Percentiles rank a stretch among this genome's conserved stretches.
Conservation (phyloP, 2,113 vertebrate genomes). For the Chionodraco myersi region DNA sequence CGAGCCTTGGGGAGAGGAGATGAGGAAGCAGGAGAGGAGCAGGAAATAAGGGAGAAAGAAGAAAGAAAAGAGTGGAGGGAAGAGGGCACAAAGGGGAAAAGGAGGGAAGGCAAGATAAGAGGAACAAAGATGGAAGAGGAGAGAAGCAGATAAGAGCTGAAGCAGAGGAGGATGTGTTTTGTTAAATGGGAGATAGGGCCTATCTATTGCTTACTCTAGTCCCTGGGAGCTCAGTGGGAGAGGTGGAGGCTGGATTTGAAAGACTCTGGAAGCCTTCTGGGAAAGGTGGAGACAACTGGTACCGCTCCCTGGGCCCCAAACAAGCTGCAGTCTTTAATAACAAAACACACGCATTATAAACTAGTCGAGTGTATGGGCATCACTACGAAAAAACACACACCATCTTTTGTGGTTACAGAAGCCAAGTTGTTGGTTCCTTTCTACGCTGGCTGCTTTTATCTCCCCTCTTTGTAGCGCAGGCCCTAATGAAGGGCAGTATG, state of each 20-base stretch:
- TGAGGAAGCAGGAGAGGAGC: slow-evolving; percentile 17
- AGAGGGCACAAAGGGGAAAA: slow-evolving; percentile 31
- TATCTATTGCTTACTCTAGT: slow-evolving; percentile 53
- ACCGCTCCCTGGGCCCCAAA: slow-evolving; percentile 60
- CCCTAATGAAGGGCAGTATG: slow-evolving; percentile 71
- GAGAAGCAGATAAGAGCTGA: slow-evolving; percentile 48
- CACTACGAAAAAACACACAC: slow-evolving; percentile 22
- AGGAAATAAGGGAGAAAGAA: slow-evolving; percentile 49
- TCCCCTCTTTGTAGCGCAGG: slow-evolving; percentile 60
- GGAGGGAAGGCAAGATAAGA: slow-evolving; percentile 46
- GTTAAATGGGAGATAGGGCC: slow-evolving; percentile 48
- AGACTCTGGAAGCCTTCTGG: slow-evolving; percentile 38
- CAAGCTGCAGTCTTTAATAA: slow-evolving; percentile 75
- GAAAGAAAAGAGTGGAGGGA: slow-evolving; percentile 7
- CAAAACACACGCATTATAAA: slow-evolving; percentile 37
- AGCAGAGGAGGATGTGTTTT: slow-evolving; percentile 58
- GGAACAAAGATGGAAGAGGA: slow-evolving; percentile 46
- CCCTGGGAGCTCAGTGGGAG: slow-evolving; percentile 42
- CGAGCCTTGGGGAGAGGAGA: slow-evolving; percentile 4
- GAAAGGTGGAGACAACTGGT: slow-evolving; percentile 62
- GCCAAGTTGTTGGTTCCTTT: slow-evolving; percentile 73
- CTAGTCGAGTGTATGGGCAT: slow-evolving; percentile 12
- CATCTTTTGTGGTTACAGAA: slow-evolving; percentile 58
- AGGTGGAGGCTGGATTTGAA: slow-evolving; percentile 51
- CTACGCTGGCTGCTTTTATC: slow-evolving; percentile 69